phyloP scores from a whole-genome alignment of 2,797 vertebrate species.

The Otolemur crassicaudatus region DNA sequence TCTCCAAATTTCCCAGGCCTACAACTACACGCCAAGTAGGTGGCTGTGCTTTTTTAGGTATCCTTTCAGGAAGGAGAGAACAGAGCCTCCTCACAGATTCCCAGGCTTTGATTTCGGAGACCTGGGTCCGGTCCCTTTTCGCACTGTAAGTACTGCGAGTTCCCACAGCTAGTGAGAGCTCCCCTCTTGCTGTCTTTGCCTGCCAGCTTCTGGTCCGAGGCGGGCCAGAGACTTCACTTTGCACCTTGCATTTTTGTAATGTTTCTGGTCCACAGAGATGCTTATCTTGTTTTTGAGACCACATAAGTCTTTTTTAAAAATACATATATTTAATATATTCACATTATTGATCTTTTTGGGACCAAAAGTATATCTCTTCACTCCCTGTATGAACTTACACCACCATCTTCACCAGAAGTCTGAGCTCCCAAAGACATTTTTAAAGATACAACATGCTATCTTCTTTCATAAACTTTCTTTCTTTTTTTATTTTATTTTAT shows the following conservation, averaged over 20 bases:
- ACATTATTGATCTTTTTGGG: slow-evolving; percentile 28
- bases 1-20: background rate
- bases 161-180: background rate
- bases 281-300: slow-evolving; percentile 32
- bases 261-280: background rate
- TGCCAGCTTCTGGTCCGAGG: background rate
- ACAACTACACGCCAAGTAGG: background rate
- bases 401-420: slow-evolving; percentile 23
- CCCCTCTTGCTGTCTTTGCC: background rate
- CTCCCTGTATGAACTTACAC: slow-evolving; percentile 29
- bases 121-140: background rate
- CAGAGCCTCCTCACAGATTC: background rate
- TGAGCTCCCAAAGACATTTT: slow-evolving; percentile 22
- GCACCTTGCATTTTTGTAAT: background rate
- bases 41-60: background rate
- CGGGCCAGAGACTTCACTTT: background rate
- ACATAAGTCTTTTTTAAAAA: background rate
- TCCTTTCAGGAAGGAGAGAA: background rate
- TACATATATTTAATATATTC: background rate
- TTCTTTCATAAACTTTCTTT: background rate
- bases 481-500: too few relatives aligned
- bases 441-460: slow-evolving; percentile 19
- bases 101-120: background rate
- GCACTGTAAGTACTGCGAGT: background rate
- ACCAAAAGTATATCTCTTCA: slow-evolving; percentile 16